Base-by-base conservation (phyloP, 2,888 invertebrate species). In the Boloria selene region DNA sequence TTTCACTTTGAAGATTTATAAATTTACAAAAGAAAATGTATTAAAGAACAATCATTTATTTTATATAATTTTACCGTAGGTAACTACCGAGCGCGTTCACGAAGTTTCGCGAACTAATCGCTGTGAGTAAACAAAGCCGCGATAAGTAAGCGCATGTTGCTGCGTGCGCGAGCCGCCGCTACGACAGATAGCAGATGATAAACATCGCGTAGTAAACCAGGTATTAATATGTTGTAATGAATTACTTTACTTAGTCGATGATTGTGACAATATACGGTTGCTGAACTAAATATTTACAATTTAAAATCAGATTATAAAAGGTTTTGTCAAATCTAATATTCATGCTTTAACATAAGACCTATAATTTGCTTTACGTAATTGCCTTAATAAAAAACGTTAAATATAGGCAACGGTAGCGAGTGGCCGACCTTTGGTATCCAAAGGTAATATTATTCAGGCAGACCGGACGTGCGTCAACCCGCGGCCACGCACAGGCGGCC, bases 381-480 rank as follows among this genome's bases (percentile, higher is more conserved):
- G 31, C 31, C 10, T 38, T 10, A 10, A 38, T 10, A 38, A 38
- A 38, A 38, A 38, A 38, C 10, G 7, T 38, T 10, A 38, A 31
- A 31, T 31, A 31, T 7, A 31, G 7, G 10, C 6, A 31, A 22
- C 22, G 22, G 22, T 22, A 22, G 22, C 22, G 22, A 38, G 31
- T 10, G 26, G 26, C 45, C 45, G 65, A 55, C 50, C 51, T 38
- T 59, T n/a, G 53, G 17, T 42, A 31, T 7, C 58, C 52, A 45
- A 53, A 17, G 31, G 47, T 13, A 59, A 65, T 61, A 26, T 45
- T 65, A 56, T 61, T 44, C 26, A 61, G 59, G 64, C 45, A 50
- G 55, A 58, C 44, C 56, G 61, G 65, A 56, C 38, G 56, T 66
- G 66, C 66, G 66, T 66, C 61, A 66, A n/a, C 3, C 38, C 17